Base-by-base conservation (phyloP, 23 tunicate genomes). In the Ascidia mentula region DNA sequence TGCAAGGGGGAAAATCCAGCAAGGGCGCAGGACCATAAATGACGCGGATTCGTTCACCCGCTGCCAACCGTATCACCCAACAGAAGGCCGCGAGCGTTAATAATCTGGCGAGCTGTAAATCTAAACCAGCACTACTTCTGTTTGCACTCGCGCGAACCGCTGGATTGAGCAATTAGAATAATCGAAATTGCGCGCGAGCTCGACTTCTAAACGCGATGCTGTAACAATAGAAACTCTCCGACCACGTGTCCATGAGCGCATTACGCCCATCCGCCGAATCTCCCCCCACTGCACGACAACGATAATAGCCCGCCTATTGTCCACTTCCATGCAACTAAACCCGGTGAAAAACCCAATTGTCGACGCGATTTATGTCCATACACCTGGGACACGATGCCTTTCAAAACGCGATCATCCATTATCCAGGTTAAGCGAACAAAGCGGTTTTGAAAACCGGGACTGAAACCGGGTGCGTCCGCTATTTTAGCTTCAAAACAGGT, bases 181-280 rank as follows among this genome's bases (percentile, higher is more conserved):
- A 53, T 53, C 65, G 65, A 53, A 53, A 28, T 26, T 28, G 24
- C 65, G 65, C 24, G 28, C 22, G 65, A 3, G 65, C 28, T 3
- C 13, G 65, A 53, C 65, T 53, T 53, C 65, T 53, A 53, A 53
- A 53, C 65, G 4, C 22, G 12, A 3, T 9, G 4, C 28, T 28
- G 65, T 20, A 53, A 53, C 65, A 53, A 53, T 53, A 71, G 39
- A 36, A n/a, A 36, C 74, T 18, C 39, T 20, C 7, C 35, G 39
- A 71, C 31, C 74, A 71, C 74, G 74, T 71, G 74, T 71, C 74
- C 38, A 71, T 36, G 32, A 36, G 39, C 74, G 74, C 39, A 34
- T 33, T 71, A 71, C 38, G 39, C 74, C 74, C 39, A 34, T 71
- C 74, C 74, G 34, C 33, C 74, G 60, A 17, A 17, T 18, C 60